Evolutionary conservation across 2,113 vertebrate species (phyloP).

Genomic region (Suncus etruscus): DNA sequence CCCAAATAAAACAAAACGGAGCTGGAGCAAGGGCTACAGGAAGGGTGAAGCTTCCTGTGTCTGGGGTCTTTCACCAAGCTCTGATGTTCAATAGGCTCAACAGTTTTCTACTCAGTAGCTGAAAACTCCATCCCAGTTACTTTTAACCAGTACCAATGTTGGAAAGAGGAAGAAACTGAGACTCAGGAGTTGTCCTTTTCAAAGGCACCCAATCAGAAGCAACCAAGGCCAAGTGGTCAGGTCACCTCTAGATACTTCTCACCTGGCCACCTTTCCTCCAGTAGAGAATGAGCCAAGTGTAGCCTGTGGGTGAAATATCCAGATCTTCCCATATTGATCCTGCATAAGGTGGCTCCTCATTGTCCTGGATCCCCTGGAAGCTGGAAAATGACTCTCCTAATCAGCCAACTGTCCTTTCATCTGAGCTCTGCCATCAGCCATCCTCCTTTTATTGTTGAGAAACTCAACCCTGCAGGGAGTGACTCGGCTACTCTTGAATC

Average conservation of each 20-base stretch:
- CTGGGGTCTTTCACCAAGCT: background rate
- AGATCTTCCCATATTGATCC: background rate
- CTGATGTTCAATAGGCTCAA: background rate
- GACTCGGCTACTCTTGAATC: background rate
- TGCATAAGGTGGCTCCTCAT: background rate
- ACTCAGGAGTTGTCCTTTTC: too few relatives aligned
- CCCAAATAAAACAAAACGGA: background rate
- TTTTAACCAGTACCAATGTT: background rate
- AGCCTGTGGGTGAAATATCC: background rate
- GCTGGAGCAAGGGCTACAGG: background rate
- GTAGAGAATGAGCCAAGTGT: background rate
- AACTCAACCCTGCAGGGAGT: background rate
- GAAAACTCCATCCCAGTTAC: background rate
- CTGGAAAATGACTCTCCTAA: background rate
- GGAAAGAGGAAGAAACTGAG: background rate
- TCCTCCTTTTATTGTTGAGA: background rate
- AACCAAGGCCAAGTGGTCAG: background rate
- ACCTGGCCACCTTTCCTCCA: background rate
- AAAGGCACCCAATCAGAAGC: background rate
- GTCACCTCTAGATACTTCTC: background rate
- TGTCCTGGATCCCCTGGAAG: background rate
- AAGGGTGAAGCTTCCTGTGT: rapidly evolving
- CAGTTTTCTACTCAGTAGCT: background rate
- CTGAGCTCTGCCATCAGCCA: background rate
- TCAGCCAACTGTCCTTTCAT: background rate